Conservation (phyloP, 92 coral and sea anemone genomes). For the Bergia sp. region DNA sequence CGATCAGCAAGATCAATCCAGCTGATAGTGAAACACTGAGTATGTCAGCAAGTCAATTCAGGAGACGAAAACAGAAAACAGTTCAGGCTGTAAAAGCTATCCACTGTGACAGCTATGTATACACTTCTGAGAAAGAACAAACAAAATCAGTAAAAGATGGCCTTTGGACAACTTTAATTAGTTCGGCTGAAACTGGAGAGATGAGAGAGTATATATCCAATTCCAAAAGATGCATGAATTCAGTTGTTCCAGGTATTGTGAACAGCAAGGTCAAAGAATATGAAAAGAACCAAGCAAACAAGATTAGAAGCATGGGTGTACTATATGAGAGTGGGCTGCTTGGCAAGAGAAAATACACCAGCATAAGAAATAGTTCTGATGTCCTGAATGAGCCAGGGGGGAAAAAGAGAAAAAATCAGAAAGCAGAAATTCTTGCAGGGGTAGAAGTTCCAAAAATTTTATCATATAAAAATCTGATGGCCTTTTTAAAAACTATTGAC, state of each 20-base stretch:
- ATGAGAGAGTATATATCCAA: conserved; percentile 57
- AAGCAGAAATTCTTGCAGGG: conserved; percentile 53
- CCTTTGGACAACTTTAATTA: conserved; percentile 68
- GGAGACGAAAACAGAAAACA: conserved; percentile 60
- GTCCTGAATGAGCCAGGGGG: conserved; percentile 43
- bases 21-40: conserved; percentile 41
- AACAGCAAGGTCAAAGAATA: conserved; percentile 59
- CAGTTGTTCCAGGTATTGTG: conserved; percentile 57
- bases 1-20: conserved; percentile 36
- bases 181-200: conserved; percentile 49
- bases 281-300: conserved; percentile 58
- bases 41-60: conserved; percentile 46
- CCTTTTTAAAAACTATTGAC: conserved; percentile 49
- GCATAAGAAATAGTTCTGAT: conserved; percentile 63
- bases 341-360: conserved; percentile 73
- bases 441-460: conserved; percentile 60
- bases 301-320: conserved; percentile 73
- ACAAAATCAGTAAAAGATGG: conserved; percentile 52
- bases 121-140: conserved; percentile 40
- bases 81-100: conserved; percentile 63
- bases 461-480: conserved; percentile 57
- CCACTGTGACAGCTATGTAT: conserved; percentile 54
- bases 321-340: conserved; percentile 69
- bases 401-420: conserved; percentile 47
- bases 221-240: conserved; percentile 56